Base-by-base conservation (phyloP, 2,888 invertebrate genomes). In the Pachliopta kotzebuea region DNA sequence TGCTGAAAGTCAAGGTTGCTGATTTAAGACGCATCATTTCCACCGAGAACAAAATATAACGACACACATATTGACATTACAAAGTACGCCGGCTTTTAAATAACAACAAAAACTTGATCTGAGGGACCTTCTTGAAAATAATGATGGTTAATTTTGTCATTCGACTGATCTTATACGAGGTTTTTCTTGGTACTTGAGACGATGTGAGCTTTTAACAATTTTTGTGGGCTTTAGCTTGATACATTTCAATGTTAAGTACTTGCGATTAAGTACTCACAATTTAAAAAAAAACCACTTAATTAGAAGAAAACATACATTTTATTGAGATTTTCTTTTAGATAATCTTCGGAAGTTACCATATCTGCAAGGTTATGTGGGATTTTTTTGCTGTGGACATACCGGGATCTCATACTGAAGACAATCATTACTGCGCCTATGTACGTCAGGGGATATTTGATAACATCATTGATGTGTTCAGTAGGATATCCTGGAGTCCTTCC, bases 1-100 rank as follows among this genome's bases (percentile, higher is more conserved):
- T 64, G 24, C 56, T 37, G 54, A 55, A 64, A 64, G 55, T 64
- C 63, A 64, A 64, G 63, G 63, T 60, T 64, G 18, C 50, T 55
- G 56, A 24, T 49, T 64, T 64, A 56, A 63, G 54, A 54, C 31
- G 24, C 50, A 63, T 63, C 49, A 20, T 37, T 59, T 49, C 24
- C 31, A 56, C 24, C 14, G 31, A 37, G 24, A 37, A 20, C 18
- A 26, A 60, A 60, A 64, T 56, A 56, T 49, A 63, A 29, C 42
- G 54, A 63, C 57, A 42, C 52, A 52, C 52, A 53, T 57, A 57
- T 57, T 52, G 57, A 62, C 62, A 62, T 56, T 62, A 56, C 37
- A 24, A 62, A 52, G 57, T 26, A 62, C 24, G 37, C 56, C 24
- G 56, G 18, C 31, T 45, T n/a, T 62, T 37, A 56, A 62, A 56